These are phyloP conservation scores for Halisarca cf. caerulea DNA, from an alignment of 37 sponge, comb jelly and placozoan species.

Conservation along the genomic window DNA sequence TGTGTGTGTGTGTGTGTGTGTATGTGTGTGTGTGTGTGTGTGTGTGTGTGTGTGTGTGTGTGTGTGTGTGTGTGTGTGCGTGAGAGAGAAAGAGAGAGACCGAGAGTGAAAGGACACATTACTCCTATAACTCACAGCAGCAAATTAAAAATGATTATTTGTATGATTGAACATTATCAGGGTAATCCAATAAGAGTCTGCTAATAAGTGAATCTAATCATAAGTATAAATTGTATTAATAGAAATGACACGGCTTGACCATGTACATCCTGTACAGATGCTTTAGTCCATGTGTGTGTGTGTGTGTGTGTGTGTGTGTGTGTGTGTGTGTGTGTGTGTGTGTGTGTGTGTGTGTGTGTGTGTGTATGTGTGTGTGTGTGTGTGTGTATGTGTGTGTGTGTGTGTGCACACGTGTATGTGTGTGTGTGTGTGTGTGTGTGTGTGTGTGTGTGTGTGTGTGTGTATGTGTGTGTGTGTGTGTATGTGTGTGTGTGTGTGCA, in stretches of 20 bases:
- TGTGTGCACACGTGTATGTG: neutral
- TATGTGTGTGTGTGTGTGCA: neutral
- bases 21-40: neutral
- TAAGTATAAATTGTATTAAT: too few relatives aligned
- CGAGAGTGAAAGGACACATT: too few relatives aligned
- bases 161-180: too few relatives aligned
- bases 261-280: too few relatives aligned
- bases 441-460: neutral
- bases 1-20: neutral
- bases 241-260: neutral
- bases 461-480: neutral
- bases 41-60: neutral
- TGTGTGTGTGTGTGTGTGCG: neutral
- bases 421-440: neutral
- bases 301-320: constrained; percentile 33
- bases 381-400: neutral
- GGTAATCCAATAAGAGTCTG: too few relatives aligned
- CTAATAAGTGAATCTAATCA: too few relatives aligned
- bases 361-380: neutral
- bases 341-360: neutral
- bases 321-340: constrained; percentile 25
- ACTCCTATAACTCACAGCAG: too few relatives aligned
- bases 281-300: too few relatives aligned
- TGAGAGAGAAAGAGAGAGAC: too few relatives aligned
- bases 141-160: too few relatives aligned